Evolutionary conservation across 2,113 vertebrate genomes (phyloP).

Genomic region (Sinocyclocheilus maitianheensis): DNA sequence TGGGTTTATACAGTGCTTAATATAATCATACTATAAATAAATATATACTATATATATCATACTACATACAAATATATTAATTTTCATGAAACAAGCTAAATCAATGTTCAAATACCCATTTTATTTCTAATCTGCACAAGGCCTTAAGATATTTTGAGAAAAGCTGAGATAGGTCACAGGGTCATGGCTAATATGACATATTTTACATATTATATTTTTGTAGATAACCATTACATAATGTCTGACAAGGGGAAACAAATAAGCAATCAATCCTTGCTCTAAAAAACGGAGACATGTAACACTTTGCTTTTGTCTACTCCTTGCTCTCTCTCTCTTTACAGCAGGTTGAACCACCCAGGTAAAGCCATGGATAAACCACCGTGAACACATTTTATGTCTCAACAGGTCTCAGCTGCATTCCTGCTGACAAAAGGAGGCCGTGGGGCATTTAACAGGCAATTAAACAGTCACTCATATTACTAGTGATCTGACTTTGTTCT

Average conservation of each 20-base stretch:
- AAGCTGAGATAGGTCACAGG: not conserved
- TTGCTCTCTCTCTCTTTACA: not conserved
- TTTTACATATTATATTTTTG: not conserved
- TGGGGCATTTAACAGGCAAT: constrained; percentile 19
- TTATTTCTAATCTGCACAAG: no score
- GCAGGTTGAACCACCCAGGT: constrained; percentile 34
- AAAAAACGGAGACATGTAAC: not conserved
- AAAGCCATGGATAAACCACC: constrained; percentile 18
- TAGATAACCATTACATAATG: constrained; percentile 11
- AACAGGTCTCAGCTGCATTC: constrained; percentile 33
- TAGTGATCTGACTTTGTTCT: not conserved
- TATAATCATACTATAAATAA: no score
- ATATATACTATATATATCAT: not conserved
- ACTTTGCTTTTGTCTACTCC: not conserved
- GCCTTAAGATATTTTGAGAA: not conserved
- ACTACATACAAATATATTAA: no score
- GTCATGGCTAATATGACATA: not conserved
- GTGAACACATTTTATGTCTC: constrained; percentile 30
- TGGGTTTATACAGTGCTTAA: not conserved
- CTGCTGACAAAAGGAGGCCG: constrained; percentile 3
- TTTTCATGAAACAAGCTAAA: no score
- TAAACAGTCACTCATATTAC: constrained; percentile 29
- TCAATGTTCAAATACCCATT: no score
- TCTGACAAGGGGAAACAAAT: not conserved
- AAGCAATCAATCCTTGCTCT: constrained; percentile 3